A percentile compares a stretch with the other conserved stretches of the same genome.
These are phyloP conservation scores for Amblyjoppa proteus DNA, from an alignment of 2,888 invertebrate species.

Conservation along the genomic window DNA sequence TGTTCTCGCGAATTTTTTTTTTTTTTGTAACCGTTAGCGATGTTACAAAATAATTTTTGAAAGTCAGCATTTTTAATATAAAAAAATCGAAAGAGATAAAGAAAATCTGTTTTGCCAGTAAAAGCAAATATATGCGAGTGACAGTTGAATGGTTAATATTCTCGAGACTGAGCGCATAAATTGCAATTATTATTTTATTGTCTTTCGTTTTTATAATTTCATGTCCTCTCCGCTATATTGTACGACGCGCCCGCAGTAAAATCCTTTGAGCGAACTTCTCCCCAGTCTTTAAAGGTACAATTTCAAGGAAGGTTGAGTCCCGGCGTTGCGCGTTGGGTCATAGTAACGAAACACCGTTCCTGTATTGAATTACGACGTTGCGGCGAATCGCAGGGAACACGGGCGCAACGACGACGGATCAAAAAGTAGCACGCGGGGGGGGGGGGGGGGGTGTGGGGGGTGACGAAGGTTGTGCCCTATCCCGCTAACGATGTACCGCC, in stretches of 20 bases:
- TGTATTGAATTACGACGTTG: conserved; percentile 60
- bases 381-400: conserved; percentile 29
- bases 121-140: no score
- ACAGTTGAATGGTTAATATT: no score
- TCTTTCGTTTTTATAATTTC: neutral
- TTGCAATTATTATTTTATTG: no score
- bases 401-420: conserved; percentile 19
- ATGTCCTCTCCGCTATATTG: neutral
- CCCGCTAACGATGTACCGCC: conserved; percentile 37
- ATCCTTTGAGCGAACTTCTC: conserved; percentile 51
- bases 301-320: conserved; percentile 54
- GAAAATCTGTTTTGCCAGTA: no score
- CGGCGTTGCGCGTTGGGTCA: conserved; percentile 41
- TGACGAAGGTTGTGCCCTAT: conserved; percentile 8
- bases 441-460: neutral
- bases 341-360: conserved; percentile 60
- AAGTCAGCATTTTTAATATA: no score
- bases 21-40: neutral
- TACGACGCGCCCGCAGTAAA: conserved; percentile 14
- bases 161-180: neutral
- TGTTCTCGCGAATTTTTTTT: neutral
- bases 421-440: conserved; percentile 38
- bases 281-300: conserved; percentile 49
- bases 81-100: no score
- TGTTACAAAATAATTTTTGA: neutral